Base-by-base conservation (phyloP, 2,888 invertebrate species). In the Listrodromus nycthemerus region DNA sequence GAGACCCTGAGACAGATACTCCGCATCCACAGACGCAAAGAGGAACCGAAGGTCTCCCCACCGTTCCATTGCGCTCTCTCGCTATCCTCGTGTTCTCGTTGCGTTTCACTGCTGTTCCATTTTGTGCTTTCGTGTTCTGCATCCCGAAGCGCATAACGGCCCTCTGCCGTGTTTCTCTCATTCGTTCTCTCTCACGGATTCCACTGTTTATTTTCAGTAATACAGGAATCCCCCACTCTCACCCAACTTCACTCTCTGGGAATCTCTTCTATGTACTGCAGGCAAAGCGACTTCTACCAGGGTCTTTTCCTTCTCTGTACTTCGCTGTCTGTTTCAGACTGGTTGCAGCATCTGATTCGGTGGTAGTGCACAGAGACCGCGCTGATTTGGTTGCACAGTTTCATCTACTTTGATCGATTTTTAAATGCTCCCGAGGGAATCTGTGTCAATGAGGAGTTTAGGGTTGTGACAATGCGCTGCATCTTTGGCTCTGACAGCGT, bases 121-220 rank as follows among this genome's bases (percentile, higher is more conserved):
- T 81, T 78, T 77, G 24, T 24, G 69, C 67, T 85, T 83, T 85
- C 71, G 58, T 66, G 65, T 67, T 55, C 58, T 71, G 48, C 66
- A 63, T 65, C 45, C 33, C 33, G 24, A 75, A 65, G 73, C 85
- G 55, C 79, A 73, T 58, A 52, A 85, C 83, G 27, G 81, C 21
- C 61, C 45, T 27, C 5, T 41, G 41, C 55, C 48, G 5, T 8
- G 21, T 2, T 5, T 37, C 13, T 65, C 74, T 76, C 45, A 52
- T 21, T 63, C 66, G 80, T n/a, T n/a, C 48, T 80, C 74, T 50
- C 37, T 69, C 41, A 24, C 55, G 78, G 69, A 66, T 82, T 84
- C 82, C 82, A 71, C 85, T 89, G 87, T 90, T 90, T 90, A 89
- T 90, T 90, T 88, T 89, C 86, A 83, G 85, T 89, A 88, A 90